Conservation (phyloP, 37 sponge, comb jelly and placozoan species). For the Oopsacas minuta region DNA sequence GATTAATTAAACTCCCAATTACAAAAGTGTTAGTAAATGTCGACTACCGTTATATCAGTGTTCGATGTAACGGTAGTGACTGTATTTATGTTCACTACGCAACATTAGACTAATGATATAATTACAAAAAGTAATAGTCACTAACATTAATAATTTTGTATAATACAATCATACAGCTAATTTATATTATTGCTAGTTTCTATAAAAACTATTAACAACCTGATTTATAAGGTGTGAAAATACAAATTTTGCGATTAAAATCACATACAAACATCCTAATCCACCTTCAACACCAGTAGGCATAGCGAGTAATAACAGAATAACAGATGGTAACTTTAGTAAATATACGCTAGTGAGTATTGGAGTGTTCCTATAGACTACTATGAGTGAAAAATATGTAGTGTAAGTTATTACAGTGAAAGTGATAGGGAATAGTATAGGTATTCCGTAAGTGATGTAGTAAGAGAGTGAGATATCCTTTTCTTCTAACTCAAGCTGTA, state of each 20-base stretch:
- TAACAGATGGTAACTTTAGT: background rate
- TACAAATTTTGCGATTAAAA: background rate
- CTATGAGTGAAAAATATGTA: background rate
- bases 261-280: background rate
- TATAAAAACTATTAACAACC: no score
- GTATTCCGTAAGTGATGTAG: background rate
- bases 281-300: constrained; percentile 8
- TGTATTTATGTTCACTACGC: no score
- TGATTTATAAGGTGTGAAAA: no score
- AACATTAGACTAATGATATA: no score
- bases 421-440: background rate
- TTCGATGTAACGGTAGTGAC: no score
- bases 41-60: no score
- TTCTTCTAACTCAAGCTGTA: constrained; percentile 2
- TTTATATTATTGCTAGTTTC: no score
- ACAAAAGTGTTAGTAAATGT: no score
- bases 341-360: background rate
- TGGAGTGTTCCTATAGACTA: background rate
- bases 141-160: no score
- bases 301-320: background rate
- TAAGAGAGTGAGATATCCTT: background rate
- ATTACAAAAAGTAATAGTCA: no score
- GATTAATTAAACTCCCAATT: no score
- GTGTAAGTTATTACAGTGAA: background rate
- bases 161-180: no score